Evolutionary conservation across 2,113 vertebrate species (phyloP).

Genomic region (Vulpes ferrilata): DNA sequence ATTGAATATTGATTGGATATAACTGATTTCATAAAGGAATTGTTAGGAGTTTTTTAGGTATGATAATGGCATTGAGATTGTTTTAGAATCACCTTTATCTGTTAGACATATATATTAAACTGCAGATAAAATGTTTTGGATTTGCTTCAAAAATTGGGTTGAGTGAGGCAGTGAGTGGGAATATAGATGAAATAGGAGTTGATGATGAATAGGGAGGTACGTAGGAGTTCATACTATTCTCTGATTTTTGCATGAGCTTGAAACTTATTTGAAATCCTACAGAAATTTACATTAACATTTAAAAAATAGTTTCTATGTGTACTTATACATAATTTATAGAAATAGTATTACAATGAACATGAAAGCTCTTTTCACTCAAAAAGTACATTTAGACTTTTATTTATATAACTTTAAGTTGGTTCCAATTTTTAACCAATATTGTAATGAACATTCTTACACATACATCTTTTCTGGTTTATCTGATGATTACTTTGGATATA

Average conservation of each 20-base stretch:
- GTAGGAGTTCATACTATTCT: background rate
- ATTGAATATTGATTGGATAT: background rate
- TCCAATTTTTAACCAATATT: background rate
- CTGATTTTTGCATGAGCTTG: background rate
- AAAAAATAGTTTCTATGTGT: constrained; percentile 2
- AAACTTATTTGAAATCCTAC: background rate
- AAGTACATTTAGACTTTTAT: background rate
- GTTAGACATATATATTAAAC: background rate
- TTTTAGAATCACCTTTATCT: background rate
- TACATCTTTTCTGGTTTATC: background rate
- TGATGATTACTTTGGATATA: background rate
- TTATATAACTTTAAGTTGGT: background rate
- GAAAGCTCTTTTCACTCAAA: constrained; percentile 20
- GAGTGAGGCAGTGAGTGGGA: background rate
- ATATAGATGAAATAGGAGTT: background rate
- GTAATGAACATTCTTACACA: background rate
- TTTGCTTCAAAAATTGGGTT: background rate
- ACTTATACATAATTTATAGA: background rate
- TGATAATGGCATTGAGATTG: background rate
- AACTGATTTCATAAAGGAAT: background rate
- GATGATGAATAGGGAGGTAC: background rate
- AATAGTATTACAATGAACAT: background rate
- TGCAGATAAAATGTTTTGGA: background rate
- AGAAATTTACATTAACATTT: background rate
- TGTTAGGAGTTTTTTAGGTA: background rate